These are phyloP conservation scores for Cettia cetti DNA, from an alignment of 2,113 vertebrate species.

Conservation along the genomic window DNA sequence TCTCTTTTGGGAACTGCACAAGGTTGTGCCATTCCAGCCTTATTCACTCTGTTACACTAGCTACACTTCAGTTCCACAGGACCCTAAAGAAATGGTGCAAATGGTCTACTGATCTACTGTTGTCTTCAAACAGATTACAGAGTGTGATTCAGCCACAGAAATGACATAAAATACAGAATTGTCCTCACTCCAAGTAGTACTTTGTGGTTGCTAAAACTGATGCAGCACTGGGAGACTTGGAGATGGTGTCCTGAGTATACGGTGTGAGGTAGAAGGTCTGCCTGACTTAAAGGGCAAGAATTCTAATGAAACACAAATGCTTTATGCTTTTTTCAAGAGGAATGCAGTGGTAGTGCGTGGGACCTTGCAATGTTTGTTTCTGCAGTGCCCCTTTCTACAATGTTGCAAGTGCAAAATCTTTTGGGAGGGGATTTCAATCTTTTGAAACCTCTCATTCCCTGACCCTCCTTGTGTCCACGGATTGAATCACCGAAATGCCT, in stretches of 20 bases:
- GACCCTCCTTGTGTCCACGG: fast-evolving
- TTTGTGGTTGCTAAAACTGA: not conserved
- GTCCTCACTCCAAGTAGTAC: not conserved
- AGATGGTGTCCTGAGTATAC: not conserved
- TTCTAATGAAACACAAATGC: not conserved
- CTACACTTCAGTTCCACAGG: not conserved
- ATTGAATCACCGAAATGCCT: fast-evolving
- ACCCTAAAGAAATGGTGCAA: not conserved
- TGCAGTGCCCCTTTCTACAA: not conserved
- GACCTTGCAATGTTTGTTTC: not conserved
- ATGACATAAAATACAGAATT: not conserved
- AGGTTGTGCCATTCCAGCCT: not conserved
- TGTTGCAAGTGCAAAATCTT: not conserved
- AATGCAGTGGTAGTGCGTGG: not conserved
- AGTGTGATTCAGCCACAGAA: not conserved
- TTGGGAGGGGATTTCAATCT: not conserved
- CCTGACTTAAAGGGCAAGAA: not conserved
- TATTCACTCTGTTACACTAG: not conserved
- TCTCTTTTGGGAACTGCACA: not conserved
- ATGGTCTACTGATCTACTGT: not conserved
- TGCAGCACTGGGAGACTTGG: not conserved
- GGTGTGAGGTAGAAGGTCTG: not conserved
- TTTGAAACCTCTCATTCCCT: not conserved
- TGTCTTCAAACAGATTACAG: not conserved
- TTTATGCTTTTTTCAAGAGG: not conserved